Base-by-base conservation (phyloP, 30 jellyfish, hydroid and myxozoan species). In the Aurelia coerulea region DNA sequence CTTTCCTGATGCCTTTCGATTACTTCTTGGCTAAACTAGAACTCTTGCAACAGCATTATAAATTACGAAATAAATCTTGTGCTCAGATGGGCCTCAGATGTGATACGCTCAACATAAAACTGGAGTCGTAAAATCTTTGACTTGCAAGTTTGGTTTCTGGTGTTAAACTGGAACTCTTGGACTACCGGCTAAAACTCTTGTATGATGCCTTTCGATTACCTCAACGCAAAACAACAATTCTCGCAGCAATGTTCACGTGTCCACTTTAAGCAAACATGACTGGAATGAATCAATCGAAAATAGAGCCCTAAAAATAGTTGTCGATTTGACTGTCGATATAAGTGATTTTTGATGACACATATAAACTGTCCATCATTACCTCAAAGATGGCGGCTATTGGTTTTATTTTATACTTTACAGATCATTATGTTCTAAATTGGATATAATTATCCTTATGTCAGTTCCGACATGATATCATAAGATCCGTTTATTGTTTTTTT, bases 351-450 rank as follows among this genome's bases (percentile, higher is more conserved):
- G 62, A 78, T 62, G 88, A 78, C 88, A 62, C 66, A 34, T 78
- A 63, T 78, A 14, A 78, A 41, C 88, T 78, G 88, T 62, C 88
- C 62, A 78, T 78, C 79, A 78, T 78, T 78, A 39, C 75, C 35
- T 11, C 75, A 65, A 15, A 15, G 78, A 65, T 41, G 77, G 17
- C 88, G 88, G 62, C 35, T 34, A 78, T 56, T 62, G 78, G 76
- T 18, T 63, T 63, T 74, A 31, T 73, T n/a, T 78, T 33, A 16
- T 60, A 56, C 76, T 33, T 74, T 62, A 34, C 39, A 35, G 88
- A 65, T 41, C 78, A 78, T 65, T 17, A 78, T 78, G 41, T 78
- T 49, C 80, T 31, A 53, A 78, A 62, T 78, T 78, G 79, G 64
- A 50, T 49, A 8, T 78, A 78, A 78, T 78, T 78, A 63, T 65